Conservation (phyloP, 2,888 invertebrate species). For the Oxyteleia sp. region DNA sequence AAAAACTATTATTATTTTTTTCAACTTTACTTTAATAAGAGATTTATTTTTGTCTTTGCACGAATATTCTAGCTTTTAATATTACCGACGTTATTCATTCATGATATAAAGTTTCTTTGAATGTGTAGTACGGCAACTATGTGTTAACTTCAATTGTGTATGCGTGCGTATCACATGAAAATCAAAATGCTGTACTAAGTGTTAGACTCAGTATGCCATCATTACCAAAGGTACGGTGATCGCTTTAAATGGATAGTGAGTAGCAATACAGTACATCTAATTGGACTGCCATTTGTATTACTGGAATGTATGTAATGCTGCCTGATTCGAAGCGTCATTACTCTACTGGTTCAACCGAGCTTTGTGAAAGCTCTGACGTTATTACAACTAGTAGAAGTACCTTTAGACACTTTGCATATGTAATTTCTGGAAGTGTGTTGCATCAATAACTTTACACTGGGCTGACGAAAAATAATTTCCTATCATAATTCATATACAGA, state of each 20-base stretch:
- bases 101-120: neutral
- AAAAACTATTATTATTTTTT: no score
- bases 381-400: conserved; percentile 31
- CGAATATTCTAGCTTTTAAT: no score
- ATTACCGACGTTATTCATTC: no score
- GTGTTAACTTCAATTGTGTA: neutral
- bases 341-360: conserved; percentile 64
- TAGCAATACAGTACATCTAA: conserved; percentile 69
- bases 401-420: conserved; percentile 30
- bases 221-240: conserved; percentile 61
- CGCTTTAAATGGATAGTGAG: conserved; percentile 70
- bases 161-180: conserved; percentile 34
- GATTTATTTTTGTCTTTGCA: no score
- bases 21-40: no score
- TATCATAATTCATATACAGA: neutral
- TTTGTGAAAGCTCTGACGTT: conserved; percentile 61
- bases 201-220: conserved; percentile 58
- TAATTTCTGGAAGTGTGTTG: conserved; percentile 11
- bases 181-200: conserved; percentile 57
- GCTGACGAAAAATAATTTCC: neutral
- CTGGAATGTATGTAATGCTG: conserved; percentile 69
- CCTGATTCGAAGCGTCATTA: conserved; percentile 65
- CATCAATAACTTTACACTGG: neutral
- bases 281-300: conserved; percentile 69
- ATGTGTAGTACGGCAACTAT: neutral